Evolutionary conservation across 2,888 invertebrate species (phyloP).

Genomic region (Spatulosminthurus flaviceps): DNA sequence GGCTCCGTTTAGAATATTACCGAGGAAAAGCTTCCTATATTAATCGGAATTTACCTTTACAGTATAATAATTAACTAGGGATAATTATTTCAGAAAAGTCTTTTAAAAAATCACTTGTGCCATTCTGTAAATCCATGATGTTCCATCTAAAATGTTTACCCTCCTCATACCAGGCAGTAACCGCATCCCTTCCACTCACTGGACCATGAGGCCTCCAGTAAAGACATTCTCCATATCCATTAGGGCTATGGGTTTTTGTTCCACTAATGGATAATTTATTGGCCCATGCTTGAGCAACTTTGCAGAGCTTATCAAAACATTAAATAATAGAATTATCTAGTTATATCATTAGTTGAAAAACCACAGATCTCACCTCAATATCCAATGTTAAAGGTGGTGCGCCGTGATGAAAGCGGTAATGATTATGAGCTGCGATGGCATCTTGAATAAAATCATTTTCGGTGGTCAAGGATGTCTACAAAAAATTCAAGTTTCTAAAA

Average conservation of each 20-base stretch:
- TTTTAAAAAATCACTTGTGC: slow-evolving; percentile 53
- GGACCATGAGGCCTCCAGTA: slow-evolving; percentile 55
- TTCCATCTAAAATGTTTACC: slow-evolving; percentile 68
- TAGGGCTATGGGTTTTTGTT: slow-evolving; percentile 58
- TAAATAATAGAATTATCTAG: neutral
- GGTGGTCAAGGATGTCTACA: slow-evolving; percentile 56
- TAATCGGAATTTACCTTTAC: too few relatives aligned
- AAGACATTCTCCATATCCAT: slow-evolving; percentile 61
- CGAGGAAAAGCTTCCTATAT: too few relatives aligned
- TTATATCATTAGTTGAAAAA: neutral
- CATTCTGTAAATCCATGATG: slow-evolving; percentile 56
- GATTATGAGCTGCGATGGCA: slow-evolving; percentile 57
- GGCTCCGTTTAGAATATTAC: too few relatives aligned
- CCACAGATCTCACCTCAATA: slow-evolving; percentile 46
- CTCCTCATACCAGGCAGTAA: slow-evolving; percentile 76
- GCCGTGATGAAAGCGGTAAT: slow-evolving; percentile 55
- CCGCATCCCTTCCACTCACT: slow-evolving; percentile 54
- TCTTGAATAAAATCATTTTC: slow-evolving; percentile 53
- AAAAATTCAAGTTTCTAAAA: neutral
- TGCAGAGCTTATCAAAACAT: slow-evolving; percentile 51
- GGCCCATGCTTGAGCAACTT: slow-evolving; percentile 60
- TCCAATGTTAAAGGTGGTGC: slow-evolving; percentile 50
- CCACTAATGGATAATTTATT: slow-evolving; percentile 55
- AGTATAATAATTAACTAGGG: too few relatives aligned
- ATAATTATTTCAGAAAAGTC: too few relatives aligned